Conservation (phyloP, 2,797 vertebrate genomes). For the Ataeniobius toweri region DNA sequence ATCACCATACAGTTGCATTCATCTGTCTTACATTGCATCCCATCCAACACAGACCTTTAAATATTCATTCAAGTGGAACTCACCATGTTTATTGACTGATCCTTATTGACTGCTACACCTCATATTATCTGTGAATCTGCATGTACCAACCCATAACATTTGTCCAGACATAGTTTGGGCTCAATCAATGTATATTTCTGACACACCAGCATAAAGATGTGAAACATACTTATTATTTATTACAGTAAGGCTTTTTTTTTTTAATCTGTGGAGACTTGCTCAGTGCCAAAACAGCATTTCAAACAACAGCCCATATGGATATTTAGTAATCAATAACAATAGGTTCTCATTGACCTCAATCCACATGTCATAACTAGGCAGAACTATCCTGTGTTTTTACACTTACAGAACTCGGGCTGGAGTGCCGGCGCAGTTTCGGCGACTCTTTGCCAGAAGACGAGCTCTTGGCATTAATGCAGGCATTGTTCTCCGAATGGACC, state of each 20-base stretch:
- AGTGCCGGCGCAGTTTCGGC: slow-evolving; percentile 90
- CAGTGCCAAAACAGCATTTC: neutral
- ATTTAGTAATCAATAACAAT: neutral
- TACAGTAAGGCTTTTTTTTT: neutral
- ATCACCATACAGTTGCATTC: too few species aligned
- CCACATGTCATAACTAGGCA: neutral
- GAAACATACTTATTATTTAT: neutral
- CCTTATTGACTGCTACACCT: too few species aligned
- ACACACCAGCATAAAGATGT: neutral
- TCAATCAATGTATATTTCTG: neutral
- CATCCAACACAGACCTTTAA: too few species aligned
- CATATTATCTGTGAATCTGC: neutral
- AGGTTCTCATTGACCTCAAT: neutral
- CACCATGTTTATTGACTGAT: too few species aligned
- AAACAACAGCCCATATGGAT: neutral
- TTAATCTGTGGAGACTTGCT: neutral
- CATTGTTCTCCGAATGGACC: slow-evolving; percentile 97
- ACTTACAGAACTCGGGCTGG: slow-evolving; percentile 95
- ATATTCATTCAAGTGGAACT: too few species aligned
- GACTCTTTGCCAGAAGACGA: slow-evolving; percentile 87
- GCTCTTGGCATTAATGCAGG: slow-evolving; percentile 92
- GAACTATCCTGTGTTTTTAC: neutral
- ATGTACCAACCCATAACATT: neutral
- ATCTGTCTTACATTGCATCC: too few species aligned
- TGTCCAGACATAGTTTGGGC: neutral